Evolutionary conservation across 2,113 vertebrate genomes (phyloP).

Genomic region (Progne subis): DNA sequence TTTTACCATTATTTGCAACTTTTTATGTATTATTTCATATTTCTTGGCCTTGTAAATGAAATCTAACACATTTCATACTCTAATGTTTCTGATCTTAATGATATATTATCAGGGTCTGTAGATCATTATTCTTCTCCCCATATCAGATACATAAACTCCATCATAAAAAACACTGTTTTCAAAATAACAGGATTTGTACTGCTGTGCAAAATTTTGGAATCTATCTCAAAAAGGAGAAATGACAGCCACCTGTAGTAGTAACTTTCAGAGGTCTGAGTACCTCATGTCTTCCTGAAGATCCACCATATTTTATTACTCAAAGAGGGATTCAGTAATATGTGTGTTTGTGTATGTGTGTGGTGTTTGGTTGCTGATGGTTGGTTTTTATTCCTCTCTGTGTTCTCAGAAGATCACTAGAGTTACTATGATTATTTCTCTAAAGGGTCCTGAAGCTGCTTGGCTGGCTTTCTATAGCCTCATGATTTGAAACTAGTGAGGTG

Average conservation of each 20-base stretch:
- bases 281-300: not conserved
- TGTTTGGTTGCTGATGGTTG: not conserved
- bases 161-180: not conserved
- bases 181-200: not conserved
- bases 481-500: not conserved
- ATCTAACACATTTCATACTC: not conserved
- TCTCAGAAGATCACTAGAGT: not conserved
- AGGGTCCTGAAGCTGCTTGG: not conserved
- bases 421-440: not conserved
- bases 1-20: not conserved
- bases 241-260: not conserved
- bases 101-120: not conserved
- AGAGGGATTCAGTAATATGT: not conserved
- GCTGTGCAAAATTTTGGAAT: not conserved
- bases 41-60: not conserved
- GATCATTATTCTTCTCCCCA: not conserved
- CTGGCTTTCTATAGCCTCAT: not conserved
- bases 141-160: not conserved
- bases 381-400: not conserved
- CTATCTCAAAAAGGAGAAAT: not conserved
- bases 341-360: not conserved
- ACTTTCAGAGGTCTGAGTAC: not conserved
- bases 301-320: not conserved
- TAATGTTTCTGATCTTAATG: not conserved
- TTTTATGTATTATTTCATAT: not conserved